These are phyloP conservation scores for Eilema sororculum DNA, from an alignment of 2,888 invertebrate genomes.

Conservation along the genomic window DNA sequence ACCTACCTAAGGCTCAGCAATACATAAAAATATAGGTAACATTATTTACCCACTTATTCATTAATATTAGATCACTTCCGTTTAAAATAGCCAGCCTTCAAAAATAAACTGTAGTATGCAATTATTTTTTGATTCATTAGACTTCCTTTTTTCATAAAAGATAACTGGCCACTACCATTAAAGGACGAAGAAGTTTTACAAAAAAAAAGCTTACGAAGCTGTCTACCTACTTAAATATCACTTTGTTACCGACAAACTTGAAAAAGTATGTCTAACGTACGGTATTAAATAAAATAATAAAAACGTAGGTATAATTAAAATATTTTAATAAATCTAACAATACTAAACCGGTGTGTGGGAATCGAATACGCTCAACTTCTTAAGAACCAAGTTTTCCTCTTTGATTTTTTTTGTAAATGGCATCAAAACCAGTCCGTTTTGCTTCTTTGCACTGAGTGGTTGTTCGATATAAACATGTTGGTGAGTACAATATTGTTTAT, in stretches of 20 bases:
- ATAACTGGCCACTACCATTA: background rate
- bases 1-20: too few species aligned
- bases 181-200: background rate
- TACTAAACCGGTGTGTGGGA: conserved; percentile 9
- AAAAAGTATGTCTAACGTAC: conserved; percentile 5
- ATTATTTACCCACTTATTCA: too few species aligned
- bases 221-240: background rate
- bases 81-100: too few species aligned
- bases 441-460: conserved; percentile 47
- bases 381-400: conserved; percentile 54
- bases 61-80: too few species aligned
- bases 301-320: conserved; percentile 10
- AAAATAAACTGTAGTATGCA: too few species aligned
- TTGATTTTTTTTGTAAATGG: conserved; percentile 50
- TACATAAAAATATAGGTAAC: too few species aligned
- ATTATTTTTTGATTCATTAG: too few species aligned
- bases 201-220: conserved; percentile 3
- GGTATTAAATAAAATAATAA: background rate
- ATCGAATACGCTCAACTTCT: conserved; percentile 15
- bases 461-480: conserved; percentile 33
- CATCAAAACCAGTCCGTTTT: conserved; percentile 59
- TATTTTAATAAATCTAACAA: conserved; percentile 8
- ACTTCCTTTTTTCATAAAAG: background rate
- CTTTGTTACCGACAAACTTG: background rate
- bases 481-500: conserved; percentile 34